Evolutionary conservation across 2,888 invertebrate species (phyloP).

Genomic region (Amiota communis): DNA sequence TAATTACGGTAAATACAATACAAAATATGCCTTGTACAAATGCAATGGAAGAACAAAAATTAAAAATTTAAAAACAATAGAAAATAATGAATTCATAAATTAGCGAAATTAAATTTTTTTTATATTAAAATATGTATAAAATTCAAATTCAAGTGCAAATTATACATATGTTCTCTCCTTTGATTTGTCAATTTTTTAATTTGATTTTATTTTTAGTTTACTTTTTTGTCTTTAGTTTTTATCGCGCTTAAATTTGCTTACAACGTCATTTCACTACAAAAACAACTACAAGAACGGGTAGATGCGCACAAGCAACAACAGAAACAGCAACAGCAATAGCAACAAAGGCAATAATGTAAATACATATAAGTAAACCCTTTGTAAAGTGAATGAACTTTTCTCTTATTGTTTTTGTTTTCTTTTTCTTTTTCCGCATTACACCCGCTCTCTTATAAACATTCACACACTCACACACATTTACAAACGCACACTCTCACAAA

Average conservation of each 20-base stretch:
- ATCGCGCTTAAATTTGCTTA: not conserved
- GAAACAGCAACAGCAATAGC: constrained; percentile 16
- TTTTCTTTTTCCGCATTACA: constrained; percentile 36
- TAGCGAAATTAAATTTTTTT: no score
- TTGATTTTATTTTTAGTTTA: constrained; percentile 7
- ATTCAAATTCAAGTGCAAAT: no score
- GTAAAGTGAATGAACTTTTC: constrained; percentile 61
- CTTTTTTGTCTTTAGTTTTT: not conserved
- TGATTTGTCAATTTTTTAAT: not conserved
- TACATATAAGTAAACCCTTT: constrained; percentile 31
- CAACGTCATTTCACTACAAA: not conserved
- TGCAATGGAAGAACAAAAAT: not conserved
- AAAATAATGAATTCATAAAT: no score
- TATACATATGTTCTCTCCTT: not conserved
- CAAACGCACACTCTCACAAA: not conserved
- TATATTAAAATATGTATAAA: no score
- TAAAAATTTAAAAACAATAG: not conserved
- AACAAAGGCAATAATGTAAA: constrained; percentile 15
- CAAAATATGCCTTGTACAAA: no score
- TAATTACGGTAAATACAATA: no score
- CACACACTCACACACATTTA: constrained; percentile 17
- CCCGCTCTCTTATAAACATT: constrained; percentile 14
- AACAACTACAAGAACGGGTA: constrained; percentile 14
- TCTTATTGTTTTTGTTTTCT: constrained; percentile 58
- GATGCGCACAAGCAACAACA: constrained; percentile 5